These are phyloP conservation scores for Mesitornis unicolor DNA, from an alignment of 2,113 vertebrate genomes.

Conservation along the genomic window DNA sequence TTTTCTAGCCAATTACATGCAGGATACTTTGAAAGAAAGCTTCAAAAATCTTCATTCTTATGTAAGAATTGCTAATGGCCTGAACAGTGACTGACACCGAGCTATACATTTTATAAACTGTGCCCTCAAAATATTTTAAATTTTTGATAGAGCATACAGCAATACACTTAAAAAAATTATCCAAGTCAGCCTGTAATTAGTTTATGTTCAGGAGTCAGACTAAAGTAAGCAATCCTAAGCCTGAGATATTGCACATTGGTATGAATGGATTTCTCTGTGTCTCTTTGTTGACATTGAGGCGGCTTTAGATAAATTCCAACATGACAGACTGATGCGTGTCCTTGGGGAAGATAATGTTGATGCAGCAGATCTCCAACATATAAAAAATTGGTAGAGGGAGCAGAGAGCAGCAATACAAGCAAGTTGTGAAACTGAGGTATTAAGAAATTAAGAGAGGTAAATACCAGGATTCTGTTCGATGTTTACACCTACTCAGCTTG, in stretches of 20 bases:
- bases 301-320: conserved; percentile 11
- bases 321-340: not conserved
- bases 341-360: not conserved
- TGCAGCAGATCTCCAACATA: not conserved
- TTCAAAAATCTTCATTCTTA: not conserved
- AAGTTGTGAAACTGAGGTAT: not conserved
- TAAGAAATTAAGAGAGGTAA: not conserved
- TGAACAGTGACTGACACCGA: not conserved
- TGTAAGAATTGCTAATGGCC: not conserved
- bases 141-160: not conserved
- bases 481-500: not conserved
- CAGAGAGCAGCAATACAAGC: not conserved
- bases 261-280: not conserved
- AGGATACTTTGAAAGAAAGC: not conserved
- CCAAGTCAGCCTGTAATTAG: not conserved
- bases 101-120: not conserved
- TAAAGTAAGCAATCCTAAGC: not conserved
- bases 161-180: not conserved
- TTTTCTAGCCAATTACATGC: not conserved
- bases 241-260: not conserved
- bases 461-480: not conserved
- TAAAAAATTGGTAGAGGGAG: not conserved
- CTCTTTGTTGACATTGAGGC: conserved; percentile 4
- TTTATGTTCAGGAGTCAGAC: not conserved
- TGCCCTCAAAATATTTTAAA: not conserved